A percentile compares a stretch with the other conserved stretches of the same genome.
These are phyloP conservation scores for Thalassaphorura encarpata DNA, from an alignment of 1,140 invertebrate species.

Conservation along the genomic window DNA sequence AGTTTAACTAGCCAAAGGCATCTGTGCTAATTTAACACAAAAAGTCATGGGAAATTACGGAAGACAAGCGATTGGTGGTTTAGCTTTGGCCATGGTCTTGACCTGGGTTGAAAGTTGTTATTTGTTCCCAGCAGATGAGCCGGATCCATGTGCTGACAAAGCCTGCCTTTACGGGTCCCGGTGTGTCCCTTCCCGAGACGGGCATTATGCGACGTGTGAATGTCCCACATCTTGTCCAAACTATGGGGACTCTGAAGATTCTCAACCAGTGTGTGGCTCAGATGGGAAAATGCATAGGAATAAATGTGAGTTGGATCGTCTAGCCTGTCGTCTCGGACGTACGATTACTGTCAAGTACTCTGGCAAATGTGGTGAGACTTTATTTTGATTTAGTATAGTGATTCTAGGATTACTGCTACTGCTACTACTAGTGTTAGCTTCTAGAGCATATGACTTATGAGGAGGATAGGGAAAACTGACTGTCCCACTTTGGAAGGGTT, in stretches of 20 bases:
- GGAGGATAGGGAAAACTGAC: no score
- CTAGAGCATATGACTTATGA: no score
- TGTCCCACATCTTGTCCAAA: slow-evolving; percentile 63
- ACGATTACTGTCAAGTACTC: slow-evolving; percentile 76
- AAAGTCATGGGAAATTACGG: not conserved
- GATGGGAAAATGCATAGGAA: slow-evolving; percentile 49
- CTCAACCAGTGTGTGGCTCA: slow-evolving; percentile 57
- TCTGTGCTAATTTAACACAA: not conserved
- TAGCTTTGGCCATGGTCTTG: no score
- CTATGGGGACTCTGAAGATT: slow-evolving; percentile 67
- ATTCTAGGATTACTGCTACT: no score
- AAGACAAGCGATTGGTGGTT: no score
- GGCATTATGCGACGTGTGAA: slow-evolving; percentile 57
- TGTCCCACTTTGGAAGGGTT: no score
- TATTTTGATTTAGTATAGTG: no score
- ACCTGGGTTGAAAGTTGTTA: slow-evolving; percentile 37
- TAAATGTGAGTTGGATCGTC: slow-evolving; percentile 65
- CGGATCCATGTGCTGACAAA: slow-evolving; percentile 62
- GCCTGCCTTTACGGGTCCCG: slow-evolving; percentile 61
- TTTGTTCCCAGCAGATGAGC: slow-evolving; percentile 54
- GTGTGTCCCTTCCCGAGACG: slow-evolving; percentile 65
- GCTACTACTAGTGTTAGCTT: no score
- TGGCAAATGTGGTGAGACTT: slow-evolving; percentile 71
- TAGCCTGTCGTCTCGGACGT: slow-evolving; percentile 58
- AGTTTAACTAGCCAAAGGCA: no score